These are phyloP conservation scores for Poecilia velifera DNA, from an alignment of 2,797 vertebrate species.

Conservation along the genomic window DNA sequence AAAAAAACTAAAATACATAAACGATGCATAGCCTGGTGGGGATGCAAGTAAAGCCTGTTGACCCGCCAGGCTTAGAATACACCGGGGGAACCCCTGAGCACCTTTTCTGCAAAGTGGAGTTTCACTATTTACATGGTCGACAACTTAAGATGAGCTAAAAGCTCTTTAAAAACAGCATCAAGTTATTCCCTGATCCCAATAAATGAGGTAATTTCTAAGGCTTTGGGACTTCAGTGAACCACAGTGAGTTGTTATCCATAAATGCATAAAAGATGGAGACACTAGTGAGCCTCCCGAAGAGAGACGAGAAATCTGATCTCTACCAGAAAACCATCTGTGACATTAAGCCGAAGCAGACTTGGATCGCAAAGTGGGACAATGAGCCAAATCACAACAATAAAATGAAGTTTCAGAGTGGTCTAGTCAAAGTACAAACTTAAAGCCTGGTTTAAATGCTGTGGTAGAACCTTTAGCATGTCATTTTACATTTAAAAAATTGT, in stretches of 20 bases:
- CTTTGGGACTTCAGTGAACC: not conserved
- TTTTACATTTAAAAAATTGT: not conserved
- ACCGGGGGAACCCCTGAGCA: not conserved
- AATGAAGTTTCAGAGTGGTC: not conserved
- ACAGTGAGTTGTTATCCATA: not conserved
- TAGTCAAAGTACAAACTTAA: not conserved
- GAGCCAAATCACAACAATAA: not conserved
- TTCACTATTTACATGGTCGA: not conserved
- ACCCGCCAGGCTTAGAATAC: no score
- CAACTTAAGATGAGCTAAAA: not conserved
- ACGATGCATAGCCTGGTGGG: no score
- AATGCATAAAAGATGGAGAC: not conserved
- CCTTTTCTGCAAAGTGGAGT: not conserved
- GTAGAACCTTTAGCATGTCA: not conserved
- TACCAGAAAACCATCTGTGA: not conserved
- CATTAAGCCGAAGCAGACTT: not conserved
- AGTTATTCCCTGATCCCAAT: not conserved
- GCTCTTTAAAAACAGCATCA: not conserved
- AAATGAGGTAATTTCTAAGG: not conserved
- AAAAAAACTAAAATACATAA: no score
- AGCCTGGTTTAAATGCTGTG: not conserved
- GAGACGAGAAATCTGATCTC: not conserved
- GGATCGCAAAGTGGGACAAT: not conserved
- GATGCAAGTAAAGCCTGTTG: no score
- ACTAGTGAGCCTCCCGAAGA: not conserved